Percentiles rank a stretch among this genome's conserved stretches.
These are phyloP conservation scores for Berghia stephanieae DNA, from an alignment of 1,140 invertebrate genomes.

Conservation along the genomic window DNA sequence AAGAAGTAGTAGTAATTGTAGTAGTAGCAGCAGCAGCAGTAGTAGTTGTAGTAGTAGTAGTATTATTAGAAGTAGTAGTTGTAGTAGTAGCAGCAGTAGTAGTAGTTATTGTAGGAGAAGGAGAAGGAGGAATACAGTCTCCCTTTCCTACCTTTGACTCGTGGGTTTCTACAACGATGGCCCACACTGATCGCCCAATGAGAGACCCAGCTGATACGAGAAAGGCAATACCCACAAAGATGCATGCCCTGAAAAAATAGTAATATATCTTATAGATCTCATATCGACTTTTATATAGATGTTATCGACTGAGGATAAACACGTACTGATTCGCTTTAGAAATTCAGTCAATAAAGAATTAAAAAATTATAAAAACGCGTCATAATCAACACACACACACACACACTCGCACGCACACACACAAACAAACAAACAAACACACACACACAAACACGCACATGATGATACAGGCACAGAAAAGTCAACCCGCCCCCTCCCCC, in stretches of 20 bases:
- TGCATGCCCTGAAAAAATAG: conserved; percentile 31
- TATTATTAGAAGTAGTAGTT: no score
- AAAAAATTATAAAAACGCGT: not conserved
- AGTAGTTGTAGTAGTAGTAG: no score
- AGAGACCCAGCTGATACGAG: conserved; percentile 31
- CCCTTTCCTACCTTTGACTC: conserved; percentile 29
- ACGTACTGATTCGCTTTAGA: not conserved
- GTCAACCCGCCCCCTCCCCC: no score
- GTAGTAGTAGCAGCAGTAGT: no score
- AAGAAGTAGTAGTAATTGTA: no score
- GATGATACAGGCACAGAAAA: no score
- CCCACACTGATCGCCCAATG: conserved; percentile 22
- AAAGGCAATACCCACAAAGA: conserved; percentile 27
- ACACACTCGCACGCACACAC: not conserved
- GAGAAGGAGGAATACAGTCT: no score
- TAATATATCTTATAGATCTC: not conserved
- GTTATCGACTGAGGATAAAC: not conserved
- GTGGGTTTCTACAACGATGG: conserved; percentile 27
- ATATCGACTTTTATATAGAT: not conserved
- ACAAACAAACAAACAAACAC: not conserved
- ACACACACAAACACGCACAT: no score
- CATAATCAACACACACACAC: not conserved
- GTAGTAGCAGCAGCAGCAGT: no score
- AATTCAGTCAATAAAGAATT: not conserved
- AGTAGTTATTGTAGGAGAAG: no score